phyloP scores from a whole-genome alignment of 2,888 invertebrate species.

The Drosophila fulvimacula region DNA sequence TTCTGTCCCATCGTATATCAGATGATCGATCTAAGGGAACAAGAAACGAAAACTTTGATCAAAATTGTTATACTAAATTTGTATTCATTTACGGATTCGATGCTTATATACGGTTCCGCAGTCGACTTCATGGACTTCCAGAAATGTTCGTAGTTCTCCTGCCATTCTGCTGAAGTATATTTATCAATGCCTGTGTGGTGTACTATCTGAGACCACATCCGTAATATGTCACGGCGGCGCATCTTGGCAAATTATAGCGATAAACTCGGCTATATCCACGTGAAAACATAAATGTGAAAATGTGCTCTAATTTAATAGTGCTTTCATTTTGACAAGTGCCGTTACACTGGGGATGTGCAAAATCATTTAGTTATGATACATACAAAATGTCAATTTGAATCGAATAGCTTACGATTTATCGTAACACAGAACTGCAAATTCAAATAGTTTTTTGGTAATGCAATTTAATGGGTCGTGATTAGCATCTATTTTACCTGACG shows the following conservation, averaged over 20 bases:
- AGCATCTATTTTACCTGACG: background rate
- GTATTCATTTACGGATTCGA: constrained; percentile 25
- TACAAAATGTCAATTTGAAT: background rate
- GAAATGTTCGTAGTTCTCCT: constrained; percentile 24
- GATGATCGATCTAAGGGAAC: background rate
- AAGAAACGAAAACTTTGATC: background rate
- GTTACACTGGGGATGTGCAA: constrained; percentile 23
- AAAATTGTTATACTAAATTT: background rate
- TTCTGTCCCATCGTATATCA: too few relatives aligned
- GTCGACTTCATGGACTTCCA: constrained; percentile 15
- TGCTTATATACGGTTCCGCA: constrained; percentile 6
- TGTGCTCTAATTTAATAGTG: background rate
- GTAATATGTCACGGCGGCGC: constrained; percentile 28
- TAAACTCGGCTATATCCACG: background rate
- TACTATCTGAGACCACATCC: constrained; percentile 40
- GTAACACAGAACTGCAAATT: background rate
- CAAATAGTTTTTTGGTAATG: background rate
- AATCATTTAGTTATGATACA: background rate
- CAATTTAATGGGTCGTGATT: too few relatives aligned
- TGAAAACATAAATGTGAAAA: background rate
- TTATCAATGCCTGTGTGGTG: constrained; percentile 6
- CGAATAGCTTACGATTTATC: background rate
- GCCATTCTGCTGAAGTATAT: constrained; percentile 33
- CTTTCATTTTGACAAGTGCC: constrained; percentile 25
- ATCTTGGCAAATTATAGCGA: constrained; percentile 4